Evolutionary conservation across 2,888 invertebrate genomes (phyloP).

Genomic region (Congeria kusceri): DNA sequence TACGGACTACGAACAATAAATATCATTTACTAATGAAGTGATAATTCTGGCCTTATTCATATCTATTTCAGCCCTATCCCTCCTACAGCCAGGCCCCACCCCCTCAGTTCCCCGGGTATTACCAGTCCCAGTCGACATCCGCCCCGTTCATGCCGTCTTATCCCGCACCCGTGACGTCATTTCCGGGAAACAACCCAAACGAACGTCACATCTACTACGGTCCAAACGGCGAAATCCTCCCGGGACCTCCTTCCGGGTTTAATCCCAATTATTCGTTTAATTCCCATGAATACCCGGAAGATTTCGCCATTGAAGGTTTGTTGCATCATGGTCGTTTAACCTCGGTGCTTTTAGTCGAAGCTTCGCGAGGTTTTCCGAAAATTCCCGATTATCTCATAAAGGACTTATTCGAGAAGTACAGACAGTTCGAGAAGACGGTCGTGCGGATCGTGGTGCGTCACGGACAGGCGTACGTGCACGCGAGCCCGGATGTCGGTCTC

Average conservation of each 20-base stretch:
- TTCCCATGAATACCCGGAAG: constrained; percentile 16
- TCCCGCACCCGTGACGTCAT: background rate
- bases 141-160: background rate
- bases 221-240: constrained; percentile 64
- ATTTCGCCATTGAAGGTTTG: constrained; percentile 62
- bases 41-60: too few relatives aligned
- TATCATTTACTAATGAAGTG: too few relatives aligned
- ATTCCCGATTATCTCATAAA: constrained; percentile 60
- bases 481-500: constrained; percentile 41
- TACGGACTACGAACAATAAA: too few relatives aligned
- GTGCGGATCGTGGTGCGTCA: constrained; percentile 56
- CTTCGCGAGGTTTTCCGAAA: constrained; percentile 50
- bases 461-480: constrained; percentile 63
- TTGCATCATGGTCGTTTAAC: constrained; percentile 57
- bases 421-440: constrained; percentile 45
- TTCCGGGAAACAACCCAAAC: constrained; percentile 15
- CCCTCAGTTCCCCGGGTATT: too few relatives aligned
- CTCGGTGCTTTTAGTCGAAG: constrained; percentile 45
- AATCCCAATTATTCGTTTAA: background rate
- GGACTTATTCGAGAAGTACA: constrained; percentile 57
- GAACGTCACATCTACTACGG: constrained; percentile 65
- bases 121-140: too few relatives aligned
- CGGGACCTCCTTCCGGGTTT: constrained; percentile 52
- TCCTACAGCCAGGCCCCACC: too few relatives aligned
- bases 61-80: too few relatives aligned